Conservation (phyloP, 2,888 invertebrate genomes). For the Melanargia galathea region DNA sequence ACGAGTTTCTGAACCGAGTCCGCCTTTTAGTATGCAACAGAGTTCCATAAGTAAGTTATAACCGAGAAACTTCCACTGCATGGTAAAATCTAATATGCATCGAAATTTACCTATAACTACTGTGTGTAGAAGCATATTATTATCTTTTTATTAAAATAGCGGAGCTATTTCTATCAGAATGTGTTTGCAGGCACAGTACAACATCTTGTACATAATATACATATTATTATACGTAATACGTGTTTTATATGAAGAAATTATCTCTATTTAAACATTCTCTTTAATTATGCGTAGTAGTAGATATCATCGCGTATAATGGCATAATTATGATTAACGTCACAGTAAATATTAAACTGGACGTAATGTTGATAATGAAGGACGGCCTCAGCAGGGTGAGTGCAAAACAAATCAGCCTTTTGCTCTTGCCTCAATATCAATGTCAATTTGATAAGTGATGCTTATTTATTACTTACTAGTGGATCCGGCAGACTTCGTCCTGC, state of each 20-base stretch:
- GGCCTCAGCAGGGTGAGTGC: not conserved
- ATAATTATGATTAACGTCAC: conserved; percentile 6
- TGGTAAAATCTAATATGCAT: not conserved
- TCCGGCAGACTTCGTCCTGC: too few species aligned
- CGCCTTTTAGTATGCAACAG: conserved; percentile 2
- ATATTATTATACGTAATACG: not conserved
- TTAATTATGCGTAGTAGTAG: conserved; percentile 6
- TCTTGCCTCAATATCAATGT: not conserved
- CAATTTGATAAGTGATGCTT: not conserved
- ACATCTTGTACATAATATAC: not conserved
- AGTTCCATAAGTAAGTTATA: not conserved
- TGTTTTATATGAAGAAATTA: not conserved
- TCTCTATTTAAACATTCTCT: conserved; percentile 11
- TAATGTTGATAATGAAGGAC: not conserved
- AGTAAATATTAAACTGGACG: not conserved
- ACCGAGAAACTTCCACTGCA: not conserved
- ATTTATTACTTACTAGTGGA: too few species aligned
- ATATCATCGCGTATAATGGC: conserved; percentile 1
- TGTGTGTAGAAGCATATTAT: not conserved
- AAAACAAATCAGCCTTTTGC: conserved; percentile 1
- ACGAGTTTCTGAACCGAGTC: conserved; percentile 6
- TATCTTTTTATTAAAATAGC: not conserved
- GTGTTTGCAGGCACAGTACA: not conserved
- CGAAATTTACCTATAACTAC: not conserved
- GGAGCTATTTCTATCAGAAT: too few species aligned